Conservation (phyloP, 2,797 vertebrate species). For the Apogon talboti region DNA sequence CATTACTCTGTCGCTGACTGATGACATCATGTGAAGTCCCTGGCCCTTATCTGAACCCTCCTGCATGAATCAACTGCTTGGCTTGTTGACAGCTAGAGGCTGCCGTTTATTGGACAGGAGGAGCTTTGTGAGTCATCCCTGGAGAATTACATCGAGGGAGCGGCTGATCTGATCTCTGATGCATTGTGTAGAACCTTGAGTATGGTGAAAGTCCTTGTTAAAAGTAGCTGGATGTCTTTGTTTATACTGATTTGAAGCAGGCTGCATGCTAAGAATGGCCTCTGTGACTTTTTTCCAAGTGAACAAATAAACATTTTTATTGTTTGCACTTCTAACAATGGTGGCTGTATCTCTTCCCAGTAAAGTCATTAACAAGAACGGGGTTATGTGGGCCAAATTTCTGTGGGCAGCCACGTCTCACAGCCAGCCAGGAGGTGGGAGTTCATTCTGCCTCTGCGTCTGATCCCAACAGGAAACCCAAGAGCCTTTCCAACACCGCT, state of each 20-base stretch:
- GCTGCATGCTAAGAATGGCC: not conserved
- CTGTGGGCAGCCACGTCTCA: constrained; percentile 2
- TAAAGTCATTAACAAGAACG: constrained; percentile 21
- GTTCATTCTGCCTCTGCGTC: constrained; percentile 20
- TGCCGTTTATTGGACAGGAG: constrained; percentile 23
- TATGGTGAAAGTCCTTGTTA: not conserved
- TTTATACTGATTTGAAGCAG: not conserved
- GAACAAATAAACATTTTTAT: not conserved
- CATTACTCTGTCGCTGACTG: constrained; percentile 30
- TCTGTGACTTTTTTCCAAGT: not conserved
- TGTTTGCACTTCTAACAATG: constrained; percentile 1
- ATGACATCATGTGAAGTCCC: constrained; percentile 54
- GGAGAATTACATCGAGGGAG: constrained; percentile 14
- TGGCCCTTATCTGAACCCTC: constrained; percentile 36
- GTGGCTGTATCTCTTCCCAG: constrained; percentile 1
- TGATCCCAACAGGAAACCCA: constrained; percentile 35
- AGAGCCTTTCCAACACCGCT: constrained; percentile 32
- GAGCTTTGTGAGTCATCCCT: constrained; percentile 34
- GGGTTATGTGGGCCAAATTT: constrained; percentile 13
- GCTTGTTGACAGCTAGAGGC: constrained; percentile 42
- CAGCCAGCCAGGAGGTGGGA: constrained; percentile 24
- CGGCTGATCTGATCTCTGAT: constrained; percentile 21
- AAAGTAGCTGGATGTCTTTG: too few species aligned
- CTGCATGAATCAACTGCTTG: constrained; percentile 39
- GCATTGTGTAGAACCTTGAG: not conserved